Evolutionary conservation across 2,888 invertebrate species (phyloP).

Genomic region (Penaeus monodon): DNA sequence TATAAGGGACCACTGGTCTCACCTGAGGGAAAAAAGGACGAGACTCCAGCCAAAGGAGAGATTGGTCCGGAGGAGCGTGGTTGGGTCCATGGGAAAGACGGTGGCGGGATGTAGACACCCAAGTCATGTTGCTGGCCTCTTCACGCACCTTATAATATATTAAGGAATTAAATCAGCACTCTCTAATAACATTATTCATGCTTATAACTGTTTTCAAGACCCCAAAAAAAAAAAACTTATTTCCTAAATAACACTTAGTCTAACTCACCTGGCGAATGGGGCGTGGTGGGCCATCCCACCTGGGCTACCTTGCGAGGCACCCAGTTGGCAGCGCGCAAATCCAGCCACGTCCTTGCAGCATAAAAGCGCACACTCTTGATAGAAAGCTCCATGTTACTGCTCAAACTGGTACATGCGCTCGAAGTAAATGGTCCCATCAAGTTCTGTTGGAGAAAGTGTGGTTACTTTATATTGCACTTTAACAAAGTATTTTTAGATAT

Average conservation of each 20-base stretch:
- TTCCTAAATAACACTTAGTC: background rate
- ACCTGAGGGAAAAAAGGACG: slow-evolving; percentile 65
- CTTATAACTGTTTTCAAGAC: background rate
- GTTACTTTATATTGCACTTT: too few relatives aligned
- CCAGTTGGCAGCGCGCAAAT: slow-evolving; percentile 92
- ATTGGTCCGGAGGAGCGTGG: slow-evolving; percentile 64
- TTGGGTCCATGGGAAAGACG: slow-evolving; percentile 57
- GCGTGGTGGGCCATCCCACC: slow-evolving; percentile 91
- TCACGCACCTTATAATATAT: slow-evolving; percentile 69
- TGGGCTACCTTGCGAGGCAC: slow-evolving; percentile 85
- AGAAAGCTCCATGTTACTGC: slow-evolving; percentile 86
- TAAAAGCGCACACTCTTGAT: slow-evolving; percentile 93
- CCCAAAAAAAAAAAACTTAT: background rate
- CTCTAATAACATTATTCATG: background rate
- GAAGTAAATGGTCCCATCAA: slow-evolving; percentile 99
- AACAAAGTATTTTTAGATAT: background rate
- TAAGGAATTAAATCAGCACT: background rate
- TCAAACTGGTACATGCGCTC: slow-evolving; percentile 89
- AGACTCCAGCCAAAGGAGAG: slow-evolving; percentile 66
- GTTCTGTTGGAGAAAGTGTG: slow-evolving; percentile 68
- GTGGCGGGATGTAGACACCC: slow-evolving; percentile 67
- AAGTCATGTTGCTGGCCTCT: slow-evolving; percentile 70
- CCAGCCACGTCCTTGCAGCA: slow-evolving; percentile 96
- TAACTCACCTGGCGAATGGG: slow-evolving; percentile 83
- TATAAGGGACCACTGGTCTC: slow-evolving; percentile 44